Evolutionary conservation across 2,888 invertebrate genomes (phyloP), one percentile per base, ranked within the genome.

Genomic region (Mechanitis mazaeus): DNA sequence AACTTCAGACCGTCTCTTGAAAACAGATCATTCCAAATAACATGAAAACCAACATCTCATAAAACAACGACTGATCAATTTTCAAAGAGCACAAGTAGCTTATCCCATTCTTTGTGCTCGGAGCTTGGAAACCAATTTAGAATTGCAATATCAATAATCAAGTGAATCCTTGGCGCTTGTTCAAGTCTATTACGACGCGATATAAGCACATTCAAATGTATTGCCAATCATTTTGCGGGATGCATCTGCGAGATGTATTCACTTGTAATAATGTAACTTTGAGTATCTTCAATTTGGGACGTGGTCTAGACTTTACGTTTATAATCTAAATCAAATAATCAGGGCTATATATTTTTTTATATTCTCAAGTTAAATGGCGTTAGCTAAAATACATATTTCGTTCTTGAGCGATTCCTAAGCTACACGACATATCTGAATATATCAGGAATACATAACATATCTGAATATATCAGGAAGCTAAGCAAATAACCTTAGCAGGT

Each of bases 61-160:
- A 50, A 50, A 50, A 50, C 50, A 50, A 50, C 9, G 50, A 50
- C 31, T 31, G 28, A 50, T 50, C 50, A 31, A 50, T 50, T 50
- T 50, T 50, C 50, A 50, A 50, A 50, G 58, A 58, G 58, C 59
- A 64, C 59, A 56, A 59, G 59, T 59, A 57, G 61, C 64, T 64
- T 61, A 63, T 60, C 60, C 61, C 59, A 58, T 64, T 58, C 61
- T 64, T 59, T 57, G 61, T 63, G 60, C 54, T 60, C 63, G 50
- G 50, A 63, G 61, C 80, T 78, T 76, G 77, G 80, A 80, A 83
- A 83, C 81, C 84, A 84, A 83, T 85, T 82, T 75, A 82, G 79
- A 80, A 82, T 83, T 78, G 84, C 85, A 84, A 89, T 90, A 89
- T 87, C 88, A 87, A 88, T 89, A 90, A 90, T 90, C 89, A 90